Evolutionary conservation across 2,797 vertebrate species (phyloP), one percentile per base, ranked within the genome.

Genomic region (Buphagus erythrorhynchus): DNA sequence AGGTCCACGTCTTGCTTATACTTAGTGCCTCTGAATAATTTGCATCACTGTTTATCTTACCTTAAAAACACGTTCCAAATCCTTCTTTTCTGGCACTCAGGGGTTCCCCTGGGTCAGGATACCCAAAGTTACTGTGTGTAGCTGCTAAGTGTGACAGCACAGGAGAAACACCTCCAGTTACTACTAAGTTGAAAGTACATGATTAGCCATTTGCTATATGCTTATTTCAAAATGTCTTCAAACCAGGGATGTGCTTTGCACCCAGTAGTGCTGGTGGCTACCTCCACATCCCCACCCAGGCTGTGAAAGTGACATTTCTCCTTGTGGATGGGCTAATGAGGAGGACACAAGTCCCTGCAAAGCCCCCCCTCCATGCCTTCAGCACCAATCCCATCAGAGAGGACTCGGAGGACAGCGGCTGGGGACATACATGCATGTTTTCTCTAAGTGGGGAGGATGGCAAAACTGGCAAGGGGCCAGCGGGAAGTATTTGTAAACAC

Each of bases 401-500:
- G 61, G 26, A 54, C 75, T 33, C 17, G 0, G 46, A 93, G 88
- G 78, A 72, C 73, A 83, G 35, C 0, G 2, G 31, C 78, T 92
- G 61, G 89, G 63, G 71, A 85, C 11, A 0, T 1, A 42, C 29
- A 80, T 21, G 2, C 63, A 21, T 73, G 86, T 71, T 87, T 93
- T 84, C 77, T 89, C 38, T 49, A 87, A 94, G 90, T 87, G 71
- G 52, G 84, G 71, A 92, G 74, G 75, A 96, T 82, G 76, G 57
- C 58, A 87, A 90, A 91, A 86, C 31, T 90, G 92, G 92, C 95
- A 38, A 46, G 42, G 33, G 18, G 69, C 88, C 90, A 96, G 81
- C 1, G 0, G 89, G 80, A 95, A 95, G 91, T 92, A 91, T 96
- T 94, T 96, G 87, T 95, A 96, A 96, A 97, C 92, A 96, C 79